phyloP scores from a whole-genome alignment of 2,113 vertebrate species.

The Chloroceryle aenea region DNA sequence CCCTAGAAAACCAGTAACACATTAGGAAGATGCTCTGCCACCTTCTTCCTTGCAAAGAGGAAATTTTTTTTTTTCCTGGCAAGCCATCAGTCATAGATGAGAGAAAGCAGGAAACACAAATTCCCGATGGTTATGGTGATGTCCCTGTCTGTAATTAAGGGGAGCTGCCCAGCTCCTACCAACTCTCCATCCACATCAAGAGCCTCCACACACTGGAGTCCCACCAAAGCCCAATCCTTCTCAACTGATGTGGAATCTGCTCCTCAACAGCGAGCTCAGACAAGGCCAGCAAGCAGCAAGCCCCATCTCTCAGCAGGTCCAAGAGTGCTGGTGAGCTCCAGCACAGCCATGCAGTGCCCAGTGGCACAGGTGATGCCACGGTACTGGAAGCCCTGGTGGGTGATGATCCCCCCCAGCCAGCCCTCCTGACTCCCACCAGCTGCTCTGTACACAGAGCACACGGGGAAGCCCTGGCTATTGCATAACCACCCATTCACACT shows the following conservation, averaged over 20 bases:
- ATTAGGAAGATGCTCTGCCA: neutral
- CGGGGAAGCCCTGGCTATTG: neutral
- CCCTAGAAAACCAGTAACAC: neutral
- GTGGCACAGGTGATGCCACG: fast-evolving
- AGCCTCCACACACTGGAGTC: fast-evolving
- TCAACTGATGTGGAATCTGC: neutral
- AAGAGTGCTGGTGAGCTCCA: fast-evolving
- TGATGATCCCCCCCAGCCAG: neutral
- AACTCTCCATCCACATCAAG: neutral
- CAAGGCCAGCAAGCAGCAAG: neutral
- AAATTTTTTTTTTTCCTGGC: neutral
- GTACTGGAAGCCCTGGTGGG: neutral
- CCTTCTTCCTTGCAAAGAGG: neutral
- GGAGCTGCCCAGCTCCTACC: neutral
- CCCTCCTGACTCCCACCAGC: neutral
- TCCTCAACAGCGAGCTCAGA: neutral
- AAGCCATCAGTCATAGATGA: neutral
- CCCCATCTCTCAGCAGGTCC: neutral
- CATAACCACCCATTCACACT: neutral
- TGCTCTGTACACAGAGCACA: neutral
- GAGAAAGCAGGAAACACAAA: fast-evolving
- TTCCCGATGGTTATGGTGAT: neutral
- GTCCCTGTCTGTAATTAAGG: neutral
- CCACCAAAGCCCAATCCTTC: neutral
- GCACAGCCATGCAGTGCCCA: fast-evolving